These are phyloP conservation scores for Falcunculus frontatus DNA, from an alignment of 2,113 vertebrate species.

Conservation along the genomic window DNA sequence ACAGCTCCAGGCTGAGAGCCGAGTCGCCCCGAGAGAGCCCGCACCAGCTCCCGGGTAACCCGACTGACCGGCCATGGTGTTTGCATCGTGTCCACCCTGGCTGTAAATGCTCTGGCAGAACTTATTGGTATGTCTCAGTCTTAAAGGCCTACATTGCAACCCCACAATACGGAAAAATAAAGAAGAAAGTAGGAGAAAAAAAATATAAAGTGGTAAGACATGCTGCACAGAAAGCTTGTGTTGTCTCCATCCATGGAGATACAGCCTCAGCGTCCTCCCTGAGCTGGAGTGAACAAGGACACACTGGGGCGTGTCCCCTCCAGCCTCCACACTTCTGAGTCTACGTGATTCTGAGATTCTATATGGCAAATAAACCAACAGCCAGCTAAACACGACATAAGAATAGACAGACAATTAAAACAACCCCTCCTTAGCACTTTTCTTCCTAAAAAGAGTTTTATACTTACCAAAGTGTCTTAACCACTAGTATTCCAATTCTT, in stretches of 20 bases:
- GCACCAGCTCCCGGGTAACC: fast-evolving
- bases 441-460: background rate
- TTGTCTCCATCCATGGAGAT: no score
- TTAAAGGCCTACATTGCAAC: no score
- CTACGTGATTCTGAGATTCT: fast-evolving
- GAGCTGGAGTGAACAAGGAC: background rate
- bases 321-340: no score
- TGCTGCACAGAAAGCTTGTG: no score
- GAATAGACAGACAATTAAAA: background rate
- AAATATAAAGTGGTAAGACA: background rate
- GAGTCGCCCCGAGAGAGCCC: fast-evolving
- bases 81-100: fast-evolving
- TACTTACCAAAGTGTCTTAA: background rate
- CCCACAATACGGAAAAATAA: background rate
- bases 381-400: fast-evolving
- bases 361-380: background rate
- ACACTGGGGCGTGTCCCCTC: fast-evolving
- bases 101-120: fast-evolving
- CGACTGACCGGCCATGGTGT: fast-evolving
- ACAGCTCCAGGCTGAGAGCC: fast-evolving
- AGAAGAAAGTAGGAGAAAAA: background rate
- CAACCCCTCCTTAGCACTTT: background rate
- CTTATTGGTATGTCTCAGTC: fast-evolving
- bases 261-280: fast-evolving
- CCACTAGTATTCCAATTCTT: background rate